These are phyloP conservation scores for Vombatus ursinus DNA, from an alignment of 2,113 vertebrate species.

Conservation along the genomic window DNA sequence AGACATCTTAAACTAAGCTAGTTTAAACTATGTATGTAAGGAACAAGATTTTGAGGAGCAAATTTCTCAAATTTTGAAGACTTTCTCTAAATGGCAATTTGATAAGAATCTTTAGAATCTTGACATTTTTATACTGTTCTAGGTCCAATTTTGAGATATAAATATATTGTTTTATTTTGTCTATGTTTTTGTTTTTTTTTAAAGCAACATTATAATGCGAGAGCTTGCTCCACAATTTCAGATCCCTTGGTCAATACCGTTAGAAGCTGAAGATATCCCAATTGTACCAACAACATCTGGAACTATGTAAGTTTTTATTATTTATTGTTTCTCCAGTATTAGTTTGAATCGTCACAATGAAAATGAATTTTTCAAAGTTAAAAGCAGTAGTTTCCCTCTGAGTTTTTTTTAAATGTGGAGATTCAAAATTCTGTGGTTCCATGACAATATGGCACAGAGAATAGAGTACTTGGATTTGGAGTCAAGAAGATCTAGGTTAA, in stretches of 20 bases:
- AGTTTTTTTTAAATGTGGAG: not conserved
- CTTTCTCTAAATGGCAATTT: not conserved
- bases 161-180: conserved; percentile 12
- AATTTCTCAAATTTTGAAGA: not conserved
- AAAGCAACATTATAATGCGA: conserved; percentile 93
- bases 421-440: not conserved
- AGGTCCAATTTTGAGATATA: not conserved
- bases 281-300: conserved; percentile 95
- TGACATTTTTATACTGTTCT: not conserved
- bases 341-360: conserved; percentile 6
- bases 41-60: not conserved
- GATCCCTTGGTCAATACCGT: conserved; percentile 93
- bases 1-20: not conserved
- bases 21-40: not conserved
- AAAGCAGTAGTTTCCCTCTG: not conserved
- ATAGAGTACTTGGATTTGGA: not conserved
- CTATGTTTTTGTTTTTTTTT: conserved; percentile 47
- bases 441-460: not conserved
- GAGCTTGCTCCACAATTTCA: conserved; percentile 94
- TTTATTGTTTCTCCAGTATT: conserved; percentile 17
- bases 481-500: not conserved
- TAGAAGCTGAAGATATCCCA: conserved; percentile 94
- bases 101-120: not conserved
- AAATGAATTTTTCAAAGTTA: conserved; percentile 18
- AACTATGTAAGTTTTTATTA: conserved; percentile 88